Conservation (phyloP, 2,888 invertebrate genomes). For the Leptarthrus brevirostris region DNA sequence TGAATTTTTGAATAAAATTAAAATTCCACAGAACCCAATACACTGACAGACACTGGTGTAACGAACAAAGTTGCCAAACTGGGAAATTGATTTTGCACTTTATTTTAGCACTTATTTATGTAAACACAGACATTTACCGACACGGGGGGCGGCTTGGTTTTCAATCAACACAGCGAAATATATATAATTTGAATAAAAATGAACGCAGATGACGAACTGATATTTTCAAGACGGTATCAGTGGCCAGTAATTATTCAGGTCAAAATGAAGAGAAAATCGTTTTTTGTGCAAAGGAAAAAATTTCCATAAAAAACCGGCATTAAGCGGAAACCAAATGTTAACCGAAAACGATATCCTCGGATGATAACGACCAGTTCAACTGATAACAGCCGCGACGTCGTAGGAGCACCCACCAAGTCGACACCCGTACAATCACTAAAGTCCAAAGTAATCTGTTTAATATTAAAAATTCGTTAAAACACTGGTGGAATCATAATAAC, state of each 20-base stretch:
- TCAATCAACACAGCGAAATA: background rate
- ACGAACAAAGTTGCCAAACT: conserved; percentile 14
- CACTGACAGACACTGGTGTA: background rate
- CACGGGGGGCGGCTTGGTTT: background rate
- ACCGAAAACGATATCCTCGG: conserved; percentile 10
- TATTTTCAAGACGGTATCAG: background rate
- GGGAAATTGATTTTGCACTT: conserved; percentile 21
- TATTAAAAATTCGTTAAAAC: conserved; percentile 12
- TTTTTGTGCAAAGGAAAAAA: conserved; percentile 10
- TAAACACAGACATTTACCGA: background rate
- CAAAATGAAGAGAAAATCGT: conserved; percentile 8
- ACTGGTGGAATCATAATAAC: background rate
- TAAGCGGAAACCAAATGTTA: conserved; percentile 25
- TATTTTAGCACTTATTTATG: conserved; percentile 17
- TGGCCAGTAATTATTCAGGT: conserved; percentile 8
- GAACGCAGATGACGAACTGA: background rate
- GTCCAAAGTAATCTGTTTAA: background rate
- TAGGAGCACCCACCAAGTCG: background rate
- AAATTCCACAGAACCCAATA: conserved; percentile 7
- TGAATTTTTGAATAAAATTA: background rate
- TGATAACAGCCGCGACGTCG: background rate
- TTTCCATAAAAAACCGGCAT: conserved; percentile 34
- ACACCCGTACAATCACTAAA: conserved; percentile 15
- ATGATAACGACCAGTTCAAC: conserved; percentile 8
- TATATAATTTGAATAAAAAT: conserved; percentile 3